Evolutionary conservation across 1,140 invertebrate species (phyloP).

Genomic region (Phymorhynchus buccinoides): DNA sequence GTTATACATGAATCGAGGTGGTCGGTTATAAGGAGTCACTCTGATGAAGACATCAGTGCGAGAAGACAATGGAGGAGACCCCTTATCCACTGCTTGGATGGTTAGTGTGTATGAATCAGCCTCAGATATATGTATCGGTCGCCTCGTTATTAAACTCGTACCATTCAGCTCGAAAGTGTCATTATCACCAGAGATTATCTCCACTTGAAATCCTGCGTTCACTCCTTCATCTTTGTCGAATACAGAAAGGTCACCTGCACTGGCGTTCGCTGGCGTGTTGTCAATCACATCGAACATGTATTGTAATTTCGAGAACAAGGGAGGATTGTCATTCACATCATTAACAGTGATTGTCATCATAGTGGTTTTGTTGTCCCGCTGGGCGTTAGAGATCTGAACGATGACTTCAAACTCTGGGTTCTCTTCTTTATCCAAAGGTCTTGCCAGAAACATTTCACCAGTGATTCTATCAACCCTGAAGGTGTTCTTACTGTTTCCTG

Average conservation of each 20-base stretch:
- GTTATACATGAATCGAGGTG: neutral
- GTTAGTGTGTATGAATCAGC: neutral
- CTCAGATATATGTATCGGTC: neutral
- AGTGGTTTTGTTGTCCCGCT: constrained; percentile 59
- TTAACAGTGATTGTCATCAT: constrained; percentile 76
- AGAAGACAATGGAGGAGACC: constrained; percentile 19
- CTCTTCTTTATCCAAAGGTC: constrained; percentile 91
- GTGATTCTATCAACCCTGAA: constrained; percentile 82
- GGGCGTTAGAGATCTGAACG: constrained; percentile 79
- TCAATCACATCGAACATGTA: constrained; percentile 77
- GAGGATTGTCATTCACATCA: constrained; percentile 78
- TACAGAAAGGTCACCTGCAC: constrained; percentile 85
- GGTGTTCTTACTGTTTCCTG: constrained; percentile 79
- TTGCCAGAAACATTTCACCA: constrained; percentile 89
- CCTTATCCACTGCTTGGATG: constrained; percentile 33
- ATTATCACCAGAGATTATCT: constrained; percentile 31
- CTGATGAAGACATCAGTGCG: constrained; percentile 10
- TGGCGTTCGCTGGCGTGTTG: constrained; percentile 81
- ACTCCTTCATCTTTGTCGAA: constrained; percentile 89
- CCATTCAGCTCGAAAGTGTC: constrained; percentile 15
- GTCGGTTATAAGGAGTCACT: neutral
- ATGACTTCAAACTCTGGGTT: constrained; percentile 87
- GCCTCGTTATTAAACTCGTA: neutral
- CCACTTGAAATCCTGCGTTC: constrained; percentile 83
- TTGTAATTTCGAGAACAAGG: constrained; percentile 52